Conservation (phyloP, 2,797 vertebrate species). For the Sebastes diaconus region DNA sequence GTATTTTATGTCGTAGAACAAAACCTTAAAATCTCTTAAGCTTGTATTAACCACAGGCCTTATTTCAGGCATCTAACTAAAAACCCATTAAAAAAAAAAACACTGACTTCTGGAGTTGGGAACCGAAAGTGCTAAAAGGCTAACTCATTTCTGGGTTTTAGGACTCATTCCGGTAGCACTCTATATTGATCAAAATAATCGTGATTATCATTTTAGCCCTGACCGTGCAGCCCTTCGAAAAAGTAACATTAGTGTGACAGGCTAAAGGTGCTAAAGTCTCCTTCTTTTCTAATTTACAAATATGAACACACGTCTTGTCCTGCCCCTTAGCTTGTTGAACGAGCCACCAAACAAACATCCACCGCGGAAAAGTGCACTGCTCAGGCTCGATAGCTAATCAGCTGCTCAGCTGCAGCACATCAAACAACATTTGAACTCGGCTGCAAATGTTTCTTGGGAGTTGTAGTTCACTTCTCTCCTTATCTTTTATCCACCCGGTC, state of each 20-base stretch:
- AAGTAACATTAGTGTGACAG: no score
- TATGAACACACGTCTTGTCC: not conserved
- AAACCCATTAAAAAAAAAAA: no score
- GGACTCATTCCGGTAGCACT: no score
- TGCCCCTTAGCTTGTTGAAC: not conserved
- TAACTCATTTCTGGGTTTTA: no score
- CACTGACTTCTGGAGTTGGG: fast-evolving
- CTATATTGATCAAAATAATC: no score
- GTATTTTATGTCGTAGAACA: no score
- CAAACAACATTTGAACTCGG: not conserved
- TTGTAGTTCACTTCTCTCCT: not conserved
- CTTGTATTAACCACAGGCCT: no score
- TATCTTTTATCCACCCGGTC: not conserved
- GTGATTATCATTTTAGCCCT: no score
- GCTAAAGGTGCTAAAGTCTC: not conserved
- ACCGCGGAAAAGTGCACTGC: not conserved
- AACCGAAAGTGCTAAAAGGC: no score
- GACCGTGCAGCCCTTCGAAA: no score
- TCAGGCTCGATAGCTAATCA: not conserved
- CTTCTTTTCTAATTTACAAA: not conserved
- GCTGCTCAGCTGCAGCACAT: not conserved
- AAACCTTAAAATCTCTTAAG: no score
- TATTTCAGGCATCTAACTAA: no score
- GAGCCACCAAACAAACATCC: not conserved
- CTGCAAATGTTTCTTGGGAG: not conserved